Evolutionary conservation across 2,888 invertebrate genomes (phyloP).

Genomic region (Aethes cnicana): DNA sequence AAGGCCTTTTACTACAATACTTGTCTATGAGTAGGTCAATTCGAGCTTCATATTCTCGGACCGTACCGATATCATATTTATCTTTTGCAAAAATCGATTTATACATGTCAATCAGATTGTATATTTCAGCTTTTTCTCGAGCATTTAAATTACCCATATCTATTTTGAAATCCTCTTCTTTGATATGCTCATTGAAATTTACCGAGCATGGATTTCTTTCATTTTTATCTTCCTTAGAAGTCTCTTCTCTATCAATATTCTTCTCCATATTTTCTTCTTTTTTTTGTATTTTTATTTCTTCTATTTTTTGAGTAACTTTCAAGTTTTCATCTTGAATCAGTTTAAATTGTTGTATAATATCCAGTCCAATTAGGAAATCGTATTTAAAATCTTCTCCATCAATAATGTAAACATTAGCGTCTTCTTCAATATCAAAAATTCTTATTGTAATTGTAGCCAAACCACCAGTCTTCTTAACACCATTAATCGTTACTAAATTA

Average conservation of each 20-base stretch:
- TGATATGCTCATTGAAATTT: constrained; percentile 36
- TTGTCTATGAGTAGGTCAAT: constrained; percentile 30
- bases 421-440: constrained; percentile 30
- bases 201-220: neutral
- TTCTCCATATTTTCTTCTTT: constrained; percentile 11
- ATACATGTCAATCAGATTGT: constrained; percentile 29
- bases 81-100: constrained; percentile 32
- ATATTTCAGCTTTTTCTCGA: constrained; percentile 30
- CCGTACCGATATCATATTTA: constrained; percentile 32
- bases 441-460: constrained; percentile 31
- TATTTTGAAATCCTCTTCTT: constrained; percentile 31
- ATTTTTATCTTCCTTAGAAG: neutral
- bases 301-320: constrained; percentile 11
- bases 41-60: constrained; percentile 30
- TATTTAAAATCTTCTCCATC: constrained; percentile 29
- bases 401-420: constrained; percentile 27
- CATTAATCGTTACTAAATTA: constrained; percentile 33
- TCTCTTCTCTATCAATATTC: no score
- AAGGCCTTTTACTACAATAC: constrained; percentile 30
- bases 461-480: constrained; percentile 29
- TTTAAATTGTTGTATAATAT: constrained; percentile 21
- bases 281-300: constrained; percentile 1
- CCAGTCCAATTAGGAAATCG: constrained; percentile 9
- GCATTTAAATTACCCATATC: constrained; percentile 26
- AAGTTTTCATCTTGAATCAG: constrained; percentile 21